These are phyloP conservation scores for Psittacara wagleri DNA, from an alignment of 2,113 vertebrate species.

Conservation along the genomic window DNA sequence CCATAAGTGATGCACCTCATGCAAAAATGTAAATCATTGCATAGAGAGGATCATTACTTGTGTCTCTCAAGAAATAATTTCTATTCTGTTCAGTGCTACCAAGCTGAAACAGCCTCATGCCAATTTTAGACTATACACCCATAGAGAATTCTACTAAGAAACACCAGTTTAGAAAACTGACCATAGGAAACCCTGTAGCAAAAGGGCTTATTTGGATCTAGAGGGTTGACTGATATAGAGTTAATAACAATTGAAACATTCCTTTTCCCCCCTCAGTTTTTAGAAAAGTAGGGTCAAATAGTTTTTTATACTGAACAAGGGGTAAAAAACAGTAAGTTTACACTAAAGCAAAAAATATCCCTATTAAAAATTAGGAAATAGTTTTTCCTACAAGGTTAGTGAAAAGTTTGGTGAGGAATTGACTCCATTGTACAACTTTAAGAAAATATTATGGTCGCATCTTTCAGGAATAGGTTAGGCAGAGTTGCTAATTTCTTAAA, in stretches of 20 bases:
- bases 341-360: not conserved
- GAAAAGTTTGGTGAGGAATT: not conserved
- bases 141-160: not conserved
- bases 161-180: not conserved
- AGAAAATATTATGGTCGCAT: not conserved
- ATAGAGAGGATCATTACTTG: fast-evolving
- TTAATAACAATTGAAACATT: not conserved
- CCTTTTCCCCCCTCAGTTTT: fast-evolving
- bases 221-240: fast-evolving
- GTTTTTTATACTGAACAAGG: not conserved
- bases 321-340: not conserved
- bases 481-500: not conserved
- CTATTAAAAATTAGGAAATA: not conserved
- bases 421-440: not conserved
- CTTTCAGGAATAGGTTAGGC: not conserved
- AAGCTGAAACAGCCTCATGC: not conserved
- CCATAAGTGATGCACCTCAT: not conserved
- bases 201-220: not conserved
- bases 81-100: not conserved
- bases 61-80: not conserved
- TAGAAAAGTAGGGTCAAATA: not conserved
- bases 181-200: not conserved
- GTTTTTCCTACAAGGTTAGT: not conserved
- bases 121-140: not conserved
- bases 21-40: not conserved